Percentiles rank a stretch among this genome's conserved stretches.
Evolutionary conservation across 2,113 vertebrate species (phyloP).

Genomic region (Pachycephala philippinensis): DNA sequence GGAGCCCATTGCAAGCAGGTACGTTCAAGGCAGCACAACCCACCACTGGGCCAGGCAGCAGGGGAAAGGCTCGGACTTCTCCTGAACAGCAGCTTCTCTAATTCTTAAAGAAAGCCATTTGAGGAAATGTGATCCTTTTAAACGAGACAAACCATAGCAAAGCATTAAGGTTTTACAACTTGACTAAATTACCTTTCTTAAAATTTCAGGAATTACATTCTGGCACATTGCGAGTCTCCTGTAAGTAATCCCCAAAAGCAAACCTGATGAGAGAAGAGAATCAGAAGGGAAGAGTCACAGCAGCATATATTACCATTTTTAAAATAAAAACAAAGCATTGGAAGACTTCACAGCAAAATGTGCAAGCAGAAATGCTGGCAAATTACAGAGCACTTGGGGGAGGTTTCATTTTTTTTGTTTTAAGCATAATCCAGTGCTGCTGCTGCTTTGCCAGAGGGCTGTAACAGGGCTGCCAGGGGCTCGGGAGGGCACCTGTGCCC

Average conservation of each 20-base stretch:
- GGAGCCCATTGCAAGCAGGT: background rate
- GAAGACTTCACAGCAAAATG: background rate
- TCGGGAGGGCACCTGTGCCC: background rate
- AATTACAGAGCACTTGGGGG: background rate
- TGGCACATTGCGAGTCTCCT: conserved; percentile 69
- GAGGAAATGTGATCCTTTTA: background rate
- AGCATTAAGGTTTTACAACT: background rate
- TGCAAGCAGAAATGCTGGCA: background rate
- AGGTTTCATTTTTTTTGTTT: no score
- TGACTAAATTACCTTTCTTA: conserved; percentile 68
- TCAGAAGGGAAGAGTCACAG: background rate
- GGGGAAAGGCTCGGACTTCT: background rate
- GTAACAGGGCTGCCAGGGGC: fast-evolving
- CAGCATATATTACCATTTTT: background rate
- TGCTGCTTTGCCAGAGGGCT: background rate
- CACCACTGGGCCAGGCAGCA: background rate
- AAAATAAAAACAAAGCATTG: background rate
- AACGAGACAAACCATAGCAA: background rate
- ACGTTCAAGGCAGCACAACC: background rate
- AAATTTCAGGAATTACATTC: conserved; percentile 73
- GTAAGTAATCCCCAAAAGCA: conserved; percentile 67
- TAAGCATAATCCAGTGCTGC: background rate
- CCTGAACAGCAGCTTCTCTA: background rate
- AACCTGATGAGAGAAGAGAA: conserved; percentile 43
- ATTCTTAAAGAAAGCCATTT: background rate